Base-by-base conservation (phyloP, 2,888 invertebrate species). In the Amphipyra berbera region DNA sequence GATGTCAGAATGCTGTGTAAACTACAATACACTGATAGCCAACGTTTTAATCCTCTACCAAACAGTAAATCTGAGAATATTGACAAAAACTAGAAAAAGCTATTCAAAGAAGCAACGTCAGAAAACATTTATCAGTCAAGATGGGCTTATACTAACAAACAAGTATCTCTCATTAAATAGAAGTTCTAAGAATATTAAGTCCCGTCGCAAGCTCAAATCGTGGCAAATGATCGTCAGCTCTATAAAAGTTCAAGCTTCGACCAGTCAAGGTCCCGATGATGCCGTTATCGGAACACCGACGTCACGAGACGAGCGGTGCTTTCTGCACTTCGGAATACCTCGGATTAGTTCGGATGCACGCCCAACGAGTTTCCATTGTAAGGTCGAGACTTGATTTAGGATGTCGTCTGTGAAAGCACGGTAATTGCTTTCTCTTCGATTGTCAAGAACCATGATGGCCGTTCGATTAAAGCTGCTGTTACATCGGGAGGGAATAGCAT, bases 231-330 rank as follows among this genome's bases (percentile, higher is more conserved):
- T 77, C 82, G 81, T 81, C 78, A 83, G 83, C 83, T 86, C 83
- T 81, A 78, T 70, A 78, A 84, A 86, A 89, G 90, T 90, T 90
- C 89, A 91, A 84, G 70, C 80, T 74, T 74, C 81, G 81, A 78
- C 75, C 79, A 87, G 82, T 89, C 93, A 93, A 93, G 93, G 93
- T 90, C 91, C 81, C 82, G 81, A 83, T 78, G 87, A 88, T 83
- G 84, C 94, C 93, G 94, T 92, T 94, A 94, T 90, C 91, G 87
- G 93, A 85, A 86, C 94, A 92, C 77, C 84, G 81, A 85, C 89
- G 90, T 91, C 94, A 94, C 94, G 94, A 91, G 83, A 68, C 52
- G 82, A 86, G 83, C 84, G 84, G 79, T 81, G 77, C 79, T 82
- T 79, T 79, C 82, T 81, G 82, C 77, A 76, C 77, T 61, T 61